Evolutionary conservation across 2,888 invertebrate genomes (phyloP), one percentile per base, ranked within the genome.

Genomic region (Ophonus ardosiacus): DNA sequence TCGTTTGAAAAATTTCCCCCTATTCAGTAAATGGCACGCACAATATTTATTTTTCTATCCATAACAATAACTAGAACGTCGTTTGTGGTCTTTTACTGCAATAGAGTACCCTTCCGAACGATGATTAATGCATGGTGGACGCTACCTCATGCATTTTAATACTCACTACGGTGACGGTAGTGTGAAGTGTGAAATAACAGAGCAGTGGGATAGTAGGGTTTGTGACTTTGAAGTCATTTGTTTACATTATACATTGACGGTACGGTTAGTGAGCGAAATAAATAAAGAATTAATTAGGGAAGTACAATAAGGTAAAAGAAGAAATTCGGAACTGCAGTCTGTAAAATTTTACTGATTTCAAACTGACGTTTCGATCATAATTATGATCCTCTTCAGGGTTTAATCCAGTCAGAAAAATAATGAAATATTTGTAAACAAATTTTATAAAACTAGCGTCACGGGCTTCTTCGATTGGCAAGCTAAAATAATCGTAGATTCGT

Each of bases 31-130:
- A 68, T 68, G 68, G 63, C 63, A 24, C 24, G 63, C 21, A n/a
- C 38, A 31, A 38, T 68, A 13, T 24, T 68, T 68, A n/a, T 38
- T 40, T 68, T 68, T 24, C 24, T 31, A 51, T 51, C 43, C 43
- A 51, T 51, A 51, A 51, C 43, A 68, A n/a, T n/a, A n/a, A 68
- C 68, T 68, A 68, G 68, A 31, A 13, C 68, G 68, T 51, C 10
- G 43, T 51, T 13, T 51, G 43, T 51, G 43, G 43, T 8, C 2
- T 51, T 8, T 1, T 13, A 13, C 10, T 51, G 43, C 43, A 51
- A 13, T 13, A 4, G 43, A 31, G 31, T 31, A 31, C 31, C 31
- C 31, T 51, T 13, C 13, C 43, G 13, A 51, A 51, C 43, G 6
- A 10, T 51, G 43, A 51, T 51, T 51, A 51, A 51, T 51, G 43